Evolutionary conservation across 2,888 invertebrate genomes (phyloP).

Genomic region (Eupeodes luniger): DNA sequence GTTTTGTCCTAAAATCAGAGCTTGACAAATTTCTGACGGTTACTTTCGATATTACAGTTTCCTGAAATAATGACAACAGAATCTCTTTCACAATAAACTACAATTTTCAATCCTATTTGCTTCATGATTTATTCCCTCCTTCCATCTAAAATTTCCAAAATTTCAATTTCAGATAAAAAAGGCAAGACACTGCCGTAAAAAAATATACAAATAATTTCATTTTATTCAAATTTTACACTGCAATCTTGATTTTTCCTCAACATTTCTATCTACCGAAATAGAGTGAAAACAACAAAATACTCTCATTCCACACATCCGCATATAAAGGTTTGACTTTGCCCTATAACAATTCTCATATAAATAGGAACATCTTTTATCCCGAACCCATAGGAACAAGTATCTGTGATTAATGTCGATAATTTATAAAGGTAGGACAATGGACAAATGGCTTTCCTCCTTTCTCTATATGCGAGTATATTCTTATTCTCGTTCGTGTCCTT

Average conservation of each 20-base stretch:
- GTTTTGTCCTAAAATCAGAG: too few relatives aligned
- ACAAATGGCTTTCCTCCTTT: constrained; percentile 66
- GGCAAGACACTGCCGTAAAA: background rate
- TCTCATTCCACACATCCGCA: background rate
- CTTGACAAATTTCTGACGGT: too few relatives aligned
- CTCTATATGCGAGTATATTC: background rate
- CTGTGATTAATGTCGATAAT: constrained; percentile 73
- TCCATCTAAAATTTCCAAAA: background rate
- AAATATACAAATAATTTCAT: background rate
- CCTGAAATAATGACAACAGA: too few relatives aligned
- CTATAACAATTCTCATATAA: background rate
- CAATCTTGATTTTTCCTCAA: constrained; percentile 6
- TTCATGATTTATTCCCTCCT: too few relatives aligned
- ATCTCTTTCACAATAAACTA: too few relatives aligned
- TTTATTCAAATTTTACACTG: background rate
- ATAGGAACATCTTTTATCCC: constrained; percentile 25
- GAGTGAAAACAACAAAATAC: background rate
- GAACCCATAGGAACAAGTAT: constrained; percentile 35
- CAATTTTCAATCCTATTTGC: too few relatives aligned
- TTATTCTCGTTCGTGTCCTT: background rate
- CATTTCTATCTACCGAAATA: background rate
- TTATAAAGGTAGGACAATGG: constrained; percentile 74
- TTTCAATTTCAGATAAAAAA: background rate
- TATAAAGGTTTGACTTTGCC: background rate
- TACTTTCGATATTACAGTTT: too few relatives aligned